Percentiles rank a stretch among this genome's conserved stretches.
phyloP scores from a whole-genome alignment of 2,113 vertebrate species.

The Ariopsis seemanni region DNA sequence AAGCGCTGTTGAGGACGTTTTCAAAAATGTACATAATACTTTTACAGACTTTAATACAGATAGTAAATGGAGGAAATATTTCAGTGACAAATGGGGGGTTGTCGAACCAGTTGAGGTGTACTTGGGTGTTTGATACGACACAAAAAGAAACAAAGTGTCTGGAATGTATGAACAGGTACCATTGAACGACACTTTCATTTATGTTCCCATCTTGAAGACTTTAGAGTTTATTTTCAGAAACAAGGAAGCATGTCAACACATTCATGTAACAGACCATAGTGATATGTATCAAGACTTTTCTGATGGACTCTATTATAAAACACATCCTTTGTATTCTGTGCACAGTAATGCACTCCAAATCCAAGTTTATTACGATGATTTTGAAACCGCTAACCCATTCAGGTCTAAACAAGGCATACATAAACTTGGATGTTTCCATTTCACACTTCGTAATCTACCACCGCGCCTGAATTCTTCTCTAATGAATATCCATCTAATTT shows the following conservation, averaged over 20 bases:
- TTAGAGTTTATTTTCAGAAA: conserved; percentile 34
- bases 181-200: conserved; percentile 19
- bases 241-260: background rate
- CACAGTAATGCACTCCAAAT: conserved; percentile 27
- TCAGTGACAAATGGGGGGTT: background rate
- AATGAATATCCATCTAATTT: conserved; percentile 32
- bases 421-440: conserved; percentile 25
- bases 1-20: background rate
- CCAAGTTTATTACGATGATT: conserved; percentile 29
- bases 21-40: background rate
- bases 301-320: conserved; percentile 21
- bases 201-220: conserved; percentile 23
- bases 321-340: conserved; percentile 24
- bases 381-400: conserved; percentile 17
- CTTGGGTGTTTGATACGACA: conserved; percentile 21
- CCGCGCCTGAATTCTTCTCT: background rate
- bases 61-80: background rate
- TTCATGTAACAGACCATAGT: background rate
- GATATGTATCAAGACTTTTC: conserved; percentile 15
- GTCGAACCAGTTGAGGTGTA: background rate
- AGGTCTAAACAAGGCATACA: conserved; percentile 21
- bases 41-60: too few species aligned
- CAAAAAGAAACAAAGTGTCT: conserved; percentile 7
- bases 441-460: background rate
- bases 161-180: conserved; percentile 22